Conservation (phyloP, 2,797 vertebrate genomes). For the Squalus acanthias region DNA sequence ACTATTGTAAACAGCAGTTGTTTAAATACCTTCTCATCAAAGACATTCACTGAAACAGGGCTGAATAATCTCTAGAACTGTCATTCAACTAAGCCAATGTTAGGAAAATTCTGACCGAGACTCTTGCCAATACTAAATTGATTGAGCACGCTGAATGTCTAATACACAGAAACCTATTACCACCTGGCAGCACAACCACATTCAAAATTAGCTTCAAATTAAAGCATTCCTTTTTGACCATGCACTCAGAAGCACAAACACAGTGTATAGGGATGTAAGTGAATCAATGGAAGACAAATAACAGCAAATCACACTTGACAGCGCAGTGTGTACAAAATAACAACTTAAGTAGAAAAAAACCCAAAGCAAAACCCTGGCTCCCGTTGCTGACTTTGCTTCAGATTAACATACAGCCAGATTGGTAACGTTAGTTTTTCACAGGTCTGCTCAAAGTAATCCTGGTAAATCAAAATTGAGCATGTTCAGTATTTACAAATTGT, state of each 20-base stretch:
- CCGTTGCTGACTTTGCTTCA: not conserved
- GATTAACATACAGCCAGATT: not conserved
- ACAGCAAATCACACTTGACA: not conserved
- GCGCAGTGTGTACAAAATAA: not conserved
- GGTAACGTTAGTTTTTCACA: not conserved
- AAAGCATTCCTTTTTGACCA: constrained; percentile 5
- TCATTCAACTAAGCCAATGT: not conserved
- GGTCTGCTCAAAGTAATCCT: not conserved
- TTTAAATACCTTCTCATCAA: not conserved
- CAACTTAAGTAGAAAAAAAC: not conserved
- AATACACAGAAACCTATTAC: not conserved
- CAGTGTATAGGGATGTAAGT: not conserved
- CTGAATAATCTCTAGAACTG: not conserved
- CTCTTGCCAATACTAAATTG: not conserved
- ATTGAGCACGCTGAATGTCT: not conserved
- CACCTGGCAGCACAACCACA: not conserved
- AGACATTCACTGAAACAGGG: not conserved
- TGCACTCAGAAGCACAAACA: not conserved
- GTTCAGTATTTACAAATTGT: not conserved
- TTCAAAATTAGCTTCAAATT: constrained; percentile 32
- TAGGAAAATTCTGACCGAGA: not conserved
- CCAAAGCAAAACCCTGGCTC: not conserved
- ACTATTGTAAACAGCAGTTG: not conserved
- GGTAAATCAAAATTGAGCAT: not conserved
- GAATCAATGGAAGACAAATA: constrained; percentile 33